Conservation (phyloP, 2,113 vertebrate genomes). For the Gadus macrocephalus region DNA sequence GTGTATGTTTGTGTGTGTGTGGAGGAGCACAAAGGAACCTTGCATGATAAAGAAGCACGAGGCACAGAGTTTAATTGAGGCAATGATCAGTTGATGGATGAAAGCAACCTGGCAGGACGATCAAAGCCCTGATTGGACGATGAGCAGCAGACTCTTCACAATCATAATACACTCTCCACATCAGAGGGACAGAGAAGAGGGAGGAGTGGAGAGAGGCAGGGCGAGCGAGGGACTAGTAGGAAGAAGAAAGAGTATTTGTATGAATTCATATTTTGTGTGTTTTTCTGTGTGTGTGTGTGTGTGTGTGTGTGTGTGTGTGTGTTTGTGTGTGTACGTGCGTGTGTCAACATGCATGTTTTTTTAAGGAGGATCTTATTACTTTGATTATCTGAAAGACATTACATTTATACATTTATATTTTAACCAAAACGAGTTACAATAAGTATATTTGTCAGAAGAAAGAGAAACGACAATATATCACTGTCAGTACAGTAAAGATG, state of each 20-base stretch:
- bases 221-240: neutral
- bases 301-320: neutral
- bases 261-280: neutral
- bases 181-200: neutral
- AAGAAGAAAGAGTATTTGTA: neutral
- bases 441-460: too few relatives aligned
- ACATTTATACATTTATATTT: too few relatives aligned
- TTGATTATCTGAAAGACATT: neutral
- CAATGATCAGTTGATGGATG: neutral
- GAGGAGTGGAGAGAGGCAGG: neutral
- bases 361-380: too few relatives aligned
- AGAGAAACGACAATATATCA: too few relatives aligned
- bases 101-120: neutral
- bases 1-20: too few relatives aligned
- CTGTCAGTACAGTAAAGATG: too few relatives aligned
- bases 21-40: too few relatives aligned
- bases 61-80: neutral
- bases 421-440: too few relatives aligned
- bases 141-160: neutral
- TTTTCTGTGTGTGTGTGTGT: neutral
- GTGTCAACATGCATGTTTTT: neutral
- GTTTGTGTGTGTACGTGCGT: neutral
- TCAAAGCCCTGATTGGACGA: neutral
- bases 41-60: neutral
- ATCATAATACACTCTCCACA: neutral